phyloP scores from a whole-genome alignment of 2,888 invertebrate genomes.

The Elysia crispata region DNA sequence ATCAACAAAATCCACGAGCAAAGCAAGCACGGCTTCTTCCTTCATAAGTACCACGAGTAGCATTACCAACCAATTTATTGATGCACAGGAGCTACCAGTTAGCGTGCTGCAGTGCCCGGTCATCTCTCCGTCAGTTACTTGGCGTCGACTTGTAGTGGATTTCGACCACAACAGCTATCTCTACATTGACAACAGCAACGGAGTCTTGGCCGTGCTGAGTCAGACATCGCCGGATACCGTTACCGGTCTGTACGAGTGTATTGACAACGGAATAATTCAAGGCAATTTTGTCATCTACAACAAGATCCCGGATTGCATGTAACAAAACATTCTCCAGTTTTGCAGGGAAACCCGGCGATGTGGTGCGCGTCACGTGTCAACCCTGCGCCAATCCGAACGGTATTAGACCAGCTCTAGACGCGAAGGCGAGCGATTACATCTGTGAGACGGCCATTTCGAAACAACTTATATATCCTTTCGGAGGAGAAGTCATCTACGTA shows the following conservation, averaged over 20 bases:
- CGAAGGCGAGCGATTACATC: neutral
- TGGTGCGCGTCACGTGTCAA: too few relatives aligned
- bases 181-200: neutral
- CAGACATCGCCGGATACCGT: neutral
- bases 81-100: too few relatives aligned
- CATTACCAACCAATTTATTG: too few relatives aligned
- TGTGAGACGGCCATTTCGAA: slow-evolving; percentile 15
- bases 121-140: neutral
- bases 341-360: too few relatives aligned
- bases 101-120: slow-evolving; percentile 7
- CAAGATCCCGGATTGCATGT: too few relatives aligned
- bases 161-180: neutral
- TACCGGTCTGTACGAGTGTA: slow-evolving; percentile 21
- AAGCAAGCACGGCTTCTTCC: neutral
- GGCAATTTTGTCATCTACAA: neutral
- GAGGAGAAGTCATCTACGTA: slow-evolving; percentile 3
- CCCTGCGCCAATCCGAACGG: neutral
- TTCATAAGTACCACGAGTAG: too few relatives aligned
- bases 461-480: neutral
- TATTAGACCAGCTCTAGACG: too few relatives aligned
- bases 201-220: neutral
- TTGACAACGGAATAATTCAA: neutral
- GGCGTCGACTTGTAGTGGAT: slow-evolving; percentile 6
- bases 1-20: neutral
- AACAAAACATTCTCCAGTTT: too few relatives aligned